These are phyloP conservation scores for Camponotus fellah DNA, from an alignment of 2,888 invertebrate genomes.

Conservation along the genomic window DNA sequence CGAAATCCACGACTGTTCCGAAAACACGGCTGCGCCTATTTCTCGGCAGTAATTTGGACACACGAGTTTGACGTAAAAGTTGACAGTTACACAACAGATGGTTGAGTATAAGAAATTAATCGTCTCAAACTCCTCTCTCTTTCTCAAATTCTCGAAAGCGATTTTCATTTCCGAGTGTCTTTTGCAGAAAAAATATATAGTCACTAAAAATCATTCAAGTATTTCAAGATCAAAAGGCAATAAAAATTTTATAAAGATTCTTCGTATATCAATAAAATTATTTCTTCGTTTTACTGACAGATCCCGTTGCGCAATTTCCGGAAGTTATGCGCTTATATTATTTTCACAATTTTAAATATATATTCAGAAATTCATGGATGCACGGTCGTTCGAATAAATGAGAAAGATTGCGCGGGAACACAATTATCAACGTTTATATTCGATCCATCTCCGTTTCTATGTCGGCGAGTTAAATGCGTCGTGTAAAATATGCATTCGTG, in stretches of 20 bases:
- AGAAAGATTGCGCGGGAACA: not conserved
- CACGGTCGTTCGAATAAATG: constrained; percentile 22
- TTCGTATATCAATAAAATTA: not conserved
- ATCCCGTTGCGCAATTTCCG: not conserved
- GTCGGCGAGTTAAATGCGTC: constrained; percentile 19
- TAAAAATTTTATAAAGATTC: not conserved
- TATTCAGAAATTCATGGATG: constrained; percentile 24
- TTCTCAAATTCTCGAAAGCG: constrained; percentile 54
- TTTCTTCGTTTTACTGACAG: not conserved
- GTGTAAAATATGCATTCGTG: not conserved
- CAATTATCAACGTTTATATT: constrained; percentile 22
- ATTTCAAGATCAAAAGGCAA: not conserved
- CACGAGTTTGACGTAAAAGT: constrained; percentile 61
- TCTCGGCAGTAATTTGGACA: constrained; percentile 61
- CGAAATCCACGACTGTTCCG: constrained; percentile 49
- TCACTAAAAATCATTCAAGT: not conserved
- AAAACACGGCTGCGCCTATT: constrained; percentile 5
- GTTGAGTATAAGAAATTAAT: constrained; percentile 74
- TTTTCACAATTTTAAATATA: not conserved
- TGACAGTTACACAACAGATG: constrained; percentile 49
- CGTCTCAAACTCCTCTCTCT: constrained; percentile 48
- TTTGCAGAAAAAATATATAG: not conserved
- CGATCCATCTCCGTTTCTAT: constrained; percentile 2
- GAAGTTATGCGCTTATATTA: not conserved
- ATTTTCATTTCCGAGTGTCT: constrained; percentile 51